Evolutionary conservation across 1,140 invertebrate genomes (phyloP).

Genomic region (Drosophila sulfurigaster): DNA sequence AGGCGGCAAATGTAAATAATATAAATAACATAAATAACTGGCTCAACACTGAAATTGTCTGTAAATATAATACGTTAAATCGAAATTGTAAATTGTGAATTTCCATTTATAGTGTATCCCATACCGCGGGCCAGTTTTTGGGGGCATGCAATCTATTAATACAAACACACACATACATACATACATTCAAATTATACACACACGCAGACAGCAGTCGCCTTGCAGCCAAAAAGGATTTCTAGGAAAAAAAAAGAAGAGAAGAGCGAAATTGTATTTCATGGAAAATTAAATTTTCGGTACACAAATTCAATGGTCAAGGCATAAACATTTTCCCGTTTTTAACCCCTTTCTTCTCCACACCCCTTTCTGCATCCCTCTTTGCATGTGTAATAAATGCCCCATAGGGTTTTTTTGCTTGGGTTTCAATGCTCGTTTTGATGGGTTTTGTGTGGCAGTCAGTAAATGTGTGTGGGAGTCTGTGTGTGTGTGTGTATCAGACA

Average conservation of each 20-base stretch:
- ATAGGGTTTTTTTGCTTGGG: conserved; percentile 27
- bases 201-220: conserved; percentile 9
- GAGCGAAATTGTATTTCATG: conserved; percentile 54
- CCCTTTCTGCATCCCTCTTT: background rate
- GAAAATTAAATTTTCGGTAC: conserved; percentile 56
- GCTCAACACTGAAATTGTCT: conserved; percentile 30
- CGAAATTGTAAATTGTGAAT: conserved; percentile 68
- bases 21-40: conserved; percentile 38
- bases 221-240: conserved; percentile 39
- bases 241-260: conserved; percentile 24
- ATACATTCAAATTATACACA: conserved; percentile 1
- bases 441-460: conserved; percentile 4
- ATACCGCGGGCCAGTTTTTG: conserved; percentile 32
- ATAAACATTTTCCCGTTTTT: conserved; percentile 39
- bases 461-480: background rate
- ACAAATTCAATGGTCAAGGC: conserved; percentile 60
- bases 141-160: conserved; percentile 65
- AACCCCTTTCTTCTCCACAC: background rate
- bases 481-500: conserved; percentile 22
- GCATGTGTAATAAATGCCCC: conserved; percentile 50
- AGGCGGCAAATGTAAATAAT: conserved; percentile 20
- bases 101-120: conserved; percentile 38
- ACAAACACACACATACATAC: conserved; percentile 47
- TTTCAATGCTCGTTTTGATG: conserved; percentile 46
- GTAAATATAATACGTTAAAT: conserved; percentile 62